A percentile compares a stretch with the other conserved stretches of the same genome.
phyloP scores from a whole-genome alignment of 2,113 vertebrate genomes.

The Rafetus swinhoei region DNA sequence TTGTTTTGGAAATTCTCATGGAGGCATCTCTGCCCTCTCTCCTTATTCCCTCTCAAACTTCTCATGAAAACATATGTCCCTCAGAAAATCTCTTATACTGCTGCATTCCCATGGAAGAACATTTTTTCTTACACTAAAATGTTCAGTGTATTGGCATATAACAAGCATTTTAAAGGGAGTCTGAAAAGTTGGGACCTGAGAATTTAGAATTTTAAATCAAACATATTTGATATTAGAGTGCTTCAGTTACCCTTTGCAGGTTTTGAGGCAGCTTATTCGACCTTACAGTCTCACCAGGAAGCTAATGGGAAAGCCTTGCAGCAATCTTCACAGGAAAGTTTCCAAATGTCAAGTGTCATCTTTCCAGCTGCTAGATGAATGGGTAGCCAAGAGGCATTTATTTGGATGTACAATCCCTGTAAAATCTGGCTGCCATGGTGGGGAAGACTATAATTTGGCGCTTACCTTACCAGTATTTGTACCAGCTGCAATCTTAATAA shows the following conservation, averaged over 20 bases:
- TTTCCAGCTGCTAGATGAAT: constrained; percentile 87
- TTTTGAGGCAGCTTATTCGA: constrained; percentile 82
- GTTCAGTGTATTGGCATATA: background rate
- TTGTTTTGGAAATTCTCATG: constrained; percentile 6
- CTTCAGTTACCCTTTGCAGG: constrained; percentile 81
- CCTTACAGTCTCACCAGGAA: constrained; percentile 84
- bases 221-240: constrained; percentile 66
- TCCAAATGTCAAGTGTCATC: constrained; percentile 86
- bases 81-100: constrained; percentile 1
- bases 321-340: constrained; percentile 81
- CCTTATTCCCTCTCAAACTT: constrained; percentile 20
- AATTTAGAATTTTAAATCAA: constrained; percentile 79
- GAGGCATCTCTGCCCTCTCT: background rate
- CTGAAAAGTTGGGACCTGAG: constrained; percentile 71
- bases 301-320: constrained; percentile 85
- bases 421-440: constrained; percentile 74
- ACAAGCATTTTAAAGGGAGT: constrained; percentile 58
- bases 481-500: constrained; percentile 47
- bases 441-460: constrained; percentile 74
- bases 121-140: background rate
- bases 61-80: background rate
- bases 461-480: constrained; percentile 63
- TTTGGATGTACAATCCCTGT: constrained; percentile 80
- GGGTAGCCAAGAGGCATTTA: constrained; percentile 81
- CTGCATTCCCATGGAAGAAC: constrained; percentile 51